Percentiles rank a stretch among this genome's conserved stretches.
Conservation (phyloP, 2,113 vertebrate species). For the Larimichthys crocea region DNA sequence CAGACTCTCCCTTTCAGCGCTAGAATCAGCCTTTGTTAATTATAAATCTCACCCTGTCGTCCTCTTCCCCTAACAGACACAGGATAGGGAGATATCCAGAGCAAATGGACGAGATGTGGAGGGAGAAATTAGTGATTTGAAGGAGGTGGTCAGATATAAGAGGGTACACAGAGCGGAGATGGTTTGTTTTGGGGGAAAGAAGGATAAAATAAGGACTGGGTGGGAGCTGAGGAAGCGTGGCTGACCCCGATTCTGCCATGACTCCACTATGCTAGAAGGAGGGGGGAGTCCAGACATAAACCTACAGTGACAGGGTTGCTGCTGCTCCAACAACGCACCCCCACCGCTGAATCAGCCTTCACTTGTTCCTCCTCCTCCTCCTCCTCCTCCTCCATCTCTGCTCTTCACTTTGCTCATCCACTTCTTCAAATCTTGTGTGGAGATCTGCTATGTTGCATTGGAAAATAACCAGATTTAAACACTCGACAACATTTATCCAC, state of each 20-base stretch:
- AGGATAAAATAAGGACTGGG: constrained; percentile 35
- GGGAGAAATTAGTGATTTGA: constrained; percentile 36
- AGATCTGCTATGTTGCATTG: background rate
- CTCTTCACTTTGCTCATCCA: constrained; percentile 22
- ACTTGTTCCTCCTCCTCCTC: constrained; percentile 31
- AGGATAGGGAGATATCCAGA: constrained; percentile 7
- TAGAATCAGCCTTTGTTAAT: constrained; percentile 67
- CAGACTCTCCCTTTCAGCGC: constrained; percentile 54
- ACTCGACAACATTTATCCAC: constrained; percentile 15
- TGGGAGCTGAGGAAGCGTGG: constrained; percentile 38
- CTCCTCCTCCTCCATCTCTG: constrained; percentile 4
- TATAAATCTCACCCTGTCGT: constrained; percentile 64
- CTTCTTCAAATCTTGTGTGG: background rate
- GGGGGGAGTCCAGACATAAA: constrained; percentile 65
- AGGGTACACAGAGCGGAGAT: constrained; percentile 9
- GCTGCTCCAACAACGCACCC: constrained; percentile 53
- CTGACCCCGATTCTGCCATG: constrained; percentile 74
- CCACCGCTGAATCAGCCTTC: constrained; percentile 62
- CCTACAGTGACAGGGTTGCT: constrained; percentile 69
- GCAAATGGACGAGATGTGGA: constrained; percentile 40
- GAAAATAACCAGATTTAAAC: constrained; percentile 14
- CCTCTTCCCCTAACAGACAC: constrained; percentile 36
- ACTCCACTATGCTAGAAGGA: constrained; percentile 52
- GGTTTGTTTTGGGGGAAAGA: constrained; percentile 38
- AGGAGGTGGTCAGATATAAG: constrained; percentile 27